Evolutionary conservation across 2,113 vertebrate genomes (phyloP).

Genomic region (Polypterus senegalus): DNA sequence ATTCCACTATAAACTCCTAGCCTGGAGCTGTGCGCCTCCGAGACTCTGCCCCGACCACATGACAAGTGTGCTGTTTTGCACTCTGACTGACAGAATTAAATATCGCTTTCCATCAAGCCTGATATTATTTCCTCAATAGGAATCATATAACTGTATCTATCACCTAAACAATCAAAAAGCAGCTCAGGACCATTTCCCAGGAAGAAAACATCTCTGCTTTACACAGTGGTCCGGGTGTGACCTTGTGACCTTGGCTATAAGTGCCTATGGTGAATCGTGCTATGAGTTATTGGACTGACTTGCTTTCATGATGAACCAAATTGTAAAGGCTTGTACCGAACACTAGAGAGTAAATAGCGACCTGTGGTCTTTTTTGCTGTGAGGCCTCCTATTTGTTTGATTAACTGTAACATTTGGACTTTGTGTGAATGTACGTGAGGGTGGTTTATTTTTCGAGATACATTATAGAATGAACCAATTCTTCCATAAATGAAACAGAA

Average conservation of each 20-base stretch:
- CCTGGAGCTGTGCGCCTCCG: too few species aligned
- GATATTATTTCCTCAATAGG: slow-evolving; percentile 4
- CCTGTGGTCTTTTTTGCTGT: not conserved
- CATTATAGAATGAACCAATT: too few species aligned
- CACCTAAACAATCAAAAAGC: not conserved
- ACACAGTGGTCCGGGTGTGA: not conserved
- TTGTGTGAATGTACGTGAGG: not conserved
- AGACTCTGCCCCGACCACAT: too few species aligned
- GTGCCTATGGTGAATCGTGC: not conserved
- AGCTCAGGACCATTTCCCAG: not conserved
- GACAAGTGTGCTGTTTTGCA: too few species aligned
- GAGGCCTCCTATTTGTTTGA: not conserved
- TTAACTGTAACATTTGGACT: not conserved
- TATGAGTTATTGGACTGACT: not conserved
- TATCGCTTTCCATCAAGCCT: not conserved
- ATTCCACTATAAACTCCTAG: too few species aligned
- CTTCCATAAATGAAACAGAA: too few species aligned
- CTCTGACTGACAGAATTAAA: too few species aligned
- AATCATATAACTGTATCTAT: not conserved
- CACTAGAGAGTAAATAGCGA: not conserved
- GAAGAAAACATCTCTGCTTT: not conserved
- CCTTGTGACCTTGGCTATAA: not conserved
- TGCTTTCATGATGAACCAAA: not conserved
- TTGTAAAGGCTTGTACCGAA: not conserved
- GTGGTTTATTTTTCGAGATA: too few species aligned